Base-by-base conservation (phyloP, 2,797 vertebrate genomes). In the Pampus argenteus region DNA sequence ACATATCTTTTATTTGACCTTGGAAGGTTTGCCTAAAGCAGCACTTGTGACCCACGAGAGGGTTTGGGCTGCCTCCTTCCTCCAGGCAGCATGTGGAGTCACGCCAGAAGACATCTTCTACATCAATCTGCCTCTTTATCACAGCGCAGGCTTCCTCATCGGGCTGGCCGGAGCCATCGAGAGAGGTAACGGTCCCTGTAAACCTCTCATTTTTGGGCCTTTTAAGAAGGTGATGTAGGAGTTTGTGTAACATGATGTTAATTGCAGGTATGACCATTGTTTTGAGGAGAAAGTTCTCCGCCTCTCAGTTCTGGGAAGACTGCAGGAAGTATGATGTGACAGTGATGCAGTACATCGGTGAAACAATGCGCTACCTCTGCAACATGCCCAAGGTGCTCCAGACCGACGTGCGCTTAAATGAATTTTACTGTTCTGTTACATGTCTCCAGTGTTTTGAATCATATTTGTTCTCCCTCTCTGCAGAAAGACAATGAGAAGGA, bases 261-360 rank as follows among this genome's bases (percentile, higher is more conserved):
- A 20, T 63, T 40, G 34, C 78, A 90, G 88, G 88, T 63, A 52
- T 85, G 1, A 88, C 90, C 9, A 1, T 97, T 2, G 90, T 95
- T 74, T 91, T 98, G 71, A 91, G 84, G 55, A 92, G 88, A 49
- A 98, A 95, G 91, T 99, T 99, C 91, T 99, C 97, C 10, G 97
- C 96, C 80, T 96, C 95, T 66, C 95, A 97, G 84, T 98, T 98
- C 86, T 98, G 97, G 97, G 94, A 95, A 2, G 97, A 99, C 86
- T 98, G 97, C 90, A 94, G 96, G 86, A 96, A 95, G 83, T 88
- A 97, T 6, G 92, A 97, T 0, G 92, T 96, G 57, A 98, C 97
- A 0, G 95, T 95, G 86, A 95, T 98, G 86, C 97, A 97, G 91
- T 98, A 98, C 79, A 97, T 98, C 0, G 97, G 97, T 1, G 97